A percentile compares a stretch with the other conserved stretches of the same genome.
phyloP scores from a whole-genome alignment of 2,888 invertebrate genomes.

The Nomada ferruginata region DNA sequence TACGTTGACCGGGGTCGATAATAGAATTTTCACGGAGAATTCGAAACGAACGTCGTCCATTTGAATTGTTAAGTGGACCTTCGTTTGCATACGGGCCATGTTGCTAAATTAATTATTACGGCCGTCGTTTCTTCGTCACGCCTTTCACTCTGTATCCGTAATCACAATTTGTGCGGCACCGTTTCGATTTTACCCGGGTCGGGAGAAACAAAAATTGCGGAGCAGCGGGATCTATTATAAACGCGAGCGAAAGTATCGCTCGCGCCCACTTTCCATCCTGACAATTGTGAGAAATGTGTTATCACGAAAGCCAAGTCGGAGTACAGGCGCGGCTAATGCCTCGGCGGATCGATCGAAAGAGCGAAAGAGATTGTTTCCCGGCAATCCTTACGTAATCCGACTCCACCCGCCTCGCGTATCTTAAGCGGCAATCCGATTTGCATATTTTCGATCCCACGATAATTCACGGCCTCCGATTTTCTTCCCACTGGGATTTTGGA shows the following conservation, averaged over 20 bases:
- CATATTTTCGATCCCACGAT: slow-evolving; percentile 65
- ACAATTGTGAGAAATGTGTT: slow-evolving; percentile 63
- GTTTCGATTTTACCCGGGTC: neutral
- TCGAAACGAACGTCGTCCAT: slow-evolving; percentile 31
- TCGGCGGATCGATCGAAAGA: slow-evolving; percentile 58
- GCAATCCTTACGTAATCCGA: slow-evolving; percentile 71
- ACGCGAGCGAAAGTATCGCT: slow-evolving; percentile 21
- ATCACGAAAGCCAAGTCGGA: slow-evolving; percentile 53
- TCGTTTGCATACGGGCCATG: slow-evolving; percentile 31
- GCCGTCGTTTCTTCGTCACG: neutral
- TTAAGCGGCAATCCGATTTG: slow-evolving; percentile 66
- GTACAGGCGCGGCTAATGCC: slow-evolving; percentile 59
- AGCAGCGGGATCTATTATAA: slow-evolving; percentile 3
- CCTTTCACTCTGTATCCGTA: neutral
- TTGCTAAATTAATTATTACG: slow-evolving; percentile 37
- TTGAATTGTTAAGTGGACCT: slow-evolving; percentile 41
- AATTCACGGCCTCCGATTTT: slow-evolving; percentile 31
- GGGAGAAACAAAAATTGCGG: neutral
- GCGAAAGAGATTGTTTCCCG: slow-evolving; percentile 68
- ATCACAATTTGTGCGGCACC: neutral
- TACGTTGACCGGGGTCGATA: slow-evolving; percentile 44
- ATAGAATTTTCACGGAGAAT: slow-evolving; percentile 38
- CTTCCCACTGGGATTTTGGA: neutral
- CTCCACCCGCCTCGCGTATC: slow-evolving; percentile 60
- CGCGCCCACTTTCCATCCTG: slow-evolving; percentile 21